A percentile compares a stretch with the other conserved stretches of the same genome.
These are phyloP conservation scores for Napeogenes inachia DNA, from an alignment of 2,888 invertebrate genomes.

Conservation along the genomic window DNA sequence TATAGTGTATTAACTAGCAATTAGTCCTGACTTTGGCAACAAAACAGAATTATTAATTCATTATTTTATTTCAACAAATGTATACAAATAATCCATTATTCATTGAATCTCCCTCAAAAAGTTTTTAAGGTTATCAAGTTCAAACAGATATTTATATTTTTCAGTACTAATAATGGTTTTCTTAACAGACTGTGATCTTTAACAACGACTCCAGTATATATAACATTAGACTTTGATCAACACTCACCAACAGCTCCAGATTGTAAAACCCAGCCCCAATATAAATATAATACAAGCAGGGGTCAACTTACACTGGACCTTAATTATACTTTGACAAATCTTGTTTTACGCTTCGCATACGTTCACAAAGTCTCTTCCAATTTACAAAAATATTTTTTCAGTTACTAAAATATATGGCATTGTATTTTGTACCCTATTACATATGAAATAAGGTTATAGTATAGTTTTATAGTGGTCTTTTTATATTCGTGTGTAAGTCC, in stretches of 20 bases:
- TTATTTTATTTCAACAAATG: no score
- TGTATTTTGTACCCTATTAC: constrained; percentile 29
- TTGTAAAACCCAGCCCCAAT: constrained; percentile 6
- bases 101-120: no score
- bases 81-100: no score
- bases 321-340: constrained; percentile 71
- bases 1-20: no score
- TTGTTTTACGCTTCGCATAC: constrained; percentile 70
- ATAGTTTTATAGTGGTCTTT: neutral
- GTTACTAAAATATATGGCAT: neutral
- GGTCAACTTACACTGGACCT: constrained; percentile 45
- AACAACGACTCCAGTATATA: constrained; percentile 16
- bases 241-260: constrained; percentile 20
- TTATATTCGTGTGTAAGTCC: constrained; percentile 45
- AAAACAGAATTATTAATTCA: no score
- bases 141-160: no score
- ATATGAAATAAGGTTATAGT: constrained; percentile 11
- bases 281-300: constrained; percentile 7
- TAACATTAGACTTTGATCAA: constrained; percentile 24
- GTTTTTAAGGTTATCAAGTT: no score
- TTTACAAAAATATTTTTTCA: constrained; percentile 38
- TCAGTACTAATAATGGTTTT: no score
- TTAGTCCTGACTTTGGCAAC: no score
- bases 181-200: no score
- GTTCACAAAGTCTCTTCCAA: constrained; percentile 65